phyloP scores from a whole-genome alignment of 2,797 vertebrate genomes.

The Podargus strigoides region DNA sequence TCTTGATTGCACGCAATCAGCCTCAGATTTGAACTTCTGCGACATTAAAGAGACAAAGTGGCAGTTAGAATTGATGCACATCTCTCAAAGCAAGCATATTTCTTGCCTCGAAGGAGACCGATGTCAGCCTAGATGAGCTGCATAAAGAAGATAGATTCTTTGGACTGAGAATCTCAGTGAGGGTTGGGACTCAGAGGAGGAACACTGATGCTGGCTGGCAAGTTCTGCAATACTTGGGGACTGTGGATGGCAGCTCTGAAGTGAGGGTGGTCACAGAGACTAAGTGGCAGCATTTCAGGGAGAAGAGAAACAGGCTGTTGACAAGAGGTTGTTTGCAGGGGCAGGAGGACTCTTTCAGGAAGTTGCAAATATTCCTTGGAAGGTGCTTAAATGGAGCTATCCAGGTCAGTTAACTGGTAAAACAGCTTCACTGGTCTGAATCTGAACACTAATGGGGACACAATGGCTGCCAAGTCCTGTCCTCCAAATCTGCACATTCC shows the following conservation, averaged over 20 bases:
- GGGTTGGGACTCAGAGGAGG: neutral
- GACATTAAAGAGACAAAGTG: neutral
- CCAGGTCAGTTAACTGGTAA: neutral
- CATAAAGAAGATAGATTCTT: neutral
- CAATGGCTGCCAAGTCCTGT: neutral
- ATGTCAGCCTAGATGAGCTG: slow-evolving; percentile 8
- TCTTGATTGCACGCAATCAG: neutral
- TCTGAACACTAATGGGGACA: fast-evolving
- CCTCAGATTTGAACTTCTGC: neutral
- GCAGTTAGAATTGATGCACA: neutral
- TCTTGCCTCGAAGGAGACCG: neutral
- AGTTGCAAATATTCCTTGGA: neutral
- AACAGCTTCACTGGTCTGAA: neutral
- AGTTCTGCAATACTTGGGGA: neutral
- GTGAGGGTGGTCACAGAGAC: neutral
- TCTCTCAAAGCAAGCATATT: neutral
- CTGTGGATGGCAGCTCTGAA: neutral
- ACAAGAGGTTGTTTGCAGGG: neutral
- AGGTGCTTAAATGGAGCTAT: neutral
- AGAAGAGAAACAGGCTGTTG: neutral
- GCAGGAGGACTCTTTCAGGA: neutral
- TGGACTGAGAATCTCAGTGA: neutral
- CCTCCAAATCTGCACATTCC: neutral
- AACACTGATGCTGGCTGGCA: neutral
- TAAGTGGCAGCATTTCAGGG: neutral